Base-by-base conservation (phyloP, 2,113 vertebrate genomes). In the Dermatemys mawii region DNA sequence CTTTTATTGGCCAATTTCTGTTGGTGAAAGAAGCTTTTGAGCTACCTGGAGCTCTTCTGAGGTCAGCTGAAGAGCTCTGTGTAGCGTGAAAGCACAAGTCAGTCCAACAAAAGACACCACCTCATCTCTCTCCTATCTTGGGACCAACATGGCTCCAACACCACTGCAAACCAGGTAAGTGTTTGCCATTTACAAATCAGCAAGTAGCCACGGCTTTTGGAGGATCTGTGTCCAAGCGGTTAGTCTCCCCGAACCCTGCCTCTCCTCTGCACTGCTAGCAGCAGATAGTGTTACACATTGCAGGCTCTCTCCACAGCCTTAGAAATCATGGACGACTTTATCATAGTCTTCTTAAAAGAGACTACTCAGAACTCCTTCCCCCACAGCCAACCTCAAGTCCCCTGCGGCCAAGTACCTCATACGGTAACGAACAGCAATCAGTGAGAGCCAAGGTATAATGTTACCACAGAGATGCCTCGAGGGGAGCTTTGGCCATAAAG, bases 371-470 rank as follows among this genome's bases (percentile, higher is more conserved):
- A 35, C 14, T 50, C 81, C 48, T 49, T 17, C 24, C 49, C 67
- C 7, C 6, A 12, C 49, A 78, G 22, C 7, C 8, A 6, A 17
- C 13, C 44, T 24, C 86, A 11, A 38, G 11, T n/a, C 35, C 21
- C 29, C 78, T 27, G 1, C 86, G 2, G 17, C 0, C 1, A 32
- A 49, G 13, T 3, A 16, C 11, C 24, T 2, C 0, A 6, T 0
- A 4, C 24, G 11, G 24, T 0, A 0, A 81, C 48, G 16, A 38
- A 4, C 0, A 1, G 70, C 51, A 38, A 11, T 3, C 48, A 9
- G 35, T 2, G 78, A 50, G 79, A 19, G 46, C 54, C 75, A 11
- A 17, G 4, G 3, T 16, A n/a, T n/a, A 67, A n/a, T 8, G 7
- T 35, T 35, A 19, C 32, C 60, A 9, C 60, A 67, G 60, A 32